Conservation (phyloP, 2,797 vertebrate genomes). For the Hydrolagus colliei region DNA sequence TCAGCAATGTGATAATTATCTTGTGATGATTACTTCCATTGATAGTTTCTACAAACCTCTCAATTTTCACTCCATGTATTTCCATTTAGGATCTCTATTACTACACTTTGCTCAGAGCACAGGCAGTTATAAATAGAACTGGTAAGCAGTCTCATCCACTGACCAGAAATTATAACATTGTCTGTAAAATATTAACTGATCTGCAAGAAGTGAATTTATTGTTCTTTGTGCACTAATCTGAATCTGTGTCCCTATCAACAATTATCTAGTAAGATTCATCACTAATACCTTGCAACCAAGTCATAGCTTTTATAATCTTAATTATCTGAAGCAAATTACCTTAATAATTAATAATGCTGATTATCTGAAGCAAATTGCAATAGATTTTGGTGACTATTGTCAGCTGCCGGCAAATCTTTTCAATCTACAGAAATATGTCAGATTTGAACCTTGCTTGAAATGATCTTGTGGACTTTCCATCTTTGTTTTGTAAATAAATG, state of each 20-base stretch:
- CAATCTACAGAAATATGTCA: not conserved
- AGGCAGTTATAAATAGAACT: not conserved
- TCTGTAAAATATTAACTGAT: not conserved
- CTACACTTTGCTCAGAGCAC: not conserved
- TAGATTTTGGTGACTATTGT: too few relatives aligned
- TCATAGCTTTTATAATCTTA: too few relatives aligned
- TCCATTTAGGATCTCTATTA: not conserved
- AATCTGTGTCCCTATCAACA: not conserved
- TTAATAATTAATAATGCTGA: too few relatives aligned
- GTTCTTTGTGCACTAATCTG: not conserved
- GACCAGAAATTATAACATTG: not conserved
- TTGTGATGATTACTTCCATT: too few relatives aligned
- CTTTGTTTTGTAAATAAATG: slow-evolving; percentile 5
- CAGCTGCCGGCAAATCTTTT: not conserved
- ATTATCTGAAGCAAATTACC: too few relatives aligned
- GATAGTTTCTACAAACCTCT: too few relatives aligned
- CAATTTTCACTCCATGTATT: not conserved
- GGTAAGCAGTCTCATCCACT: not conserved
- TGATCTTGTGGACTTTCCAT: not conserved
- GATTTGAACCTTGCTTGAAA: not conserved
- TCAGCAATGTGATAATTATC: too few relatives aligned
- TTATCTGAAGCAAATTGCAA: too few relatives aligned
- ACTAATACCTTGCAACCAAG: too few relatives aligned
- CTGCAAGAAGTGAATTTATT: not conserved
- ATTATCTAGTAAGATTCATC: too few relatives aligned